These are phyloP conservation scores for Chrysolina oricalcia DNA, from an alignment of 2,888 invertebrate genomes.

Conservation along the genomic window DNA sequence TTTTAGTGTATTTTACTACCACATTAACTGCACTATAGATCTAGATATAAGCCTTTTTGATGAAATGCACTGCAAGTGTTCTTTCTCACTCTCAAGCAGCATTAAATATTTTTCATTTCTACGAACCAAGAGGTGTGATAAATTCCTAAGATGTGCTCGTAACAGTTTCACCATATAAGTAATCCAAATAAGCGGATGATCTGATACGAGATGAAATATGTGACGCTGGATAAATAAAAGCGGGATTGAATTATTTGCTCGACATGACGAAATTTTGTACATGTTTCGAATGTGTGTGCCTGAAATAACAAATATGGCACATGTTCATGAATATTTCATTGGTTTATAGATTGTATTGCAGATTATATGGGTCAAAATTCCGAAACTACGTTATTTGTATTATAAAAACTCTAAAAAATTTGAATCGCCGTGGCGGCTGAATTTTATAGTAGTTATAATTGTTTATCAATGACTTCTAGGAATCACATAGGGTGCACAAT, in stretches of 20 bases:
- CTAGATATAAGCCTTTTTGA: neutral
- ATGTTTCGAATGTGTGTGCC: constrained; percentile 9
- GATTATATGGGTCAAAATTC: too few species aligned
- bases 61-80: neutral
- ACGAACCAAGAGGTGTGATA: constrained; percentile 33
- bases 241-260: constrained; percentile 10
- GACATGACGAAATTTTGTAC: neutral
- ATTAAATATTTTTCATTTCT: constrained; percentile 22
- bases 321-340: neutral
- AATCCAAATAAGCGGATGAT: constrained; percentile 16
- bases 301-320: neutral
- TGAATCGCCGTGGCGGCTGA: too few species aligned
- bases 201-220: constrained; percentile 25
- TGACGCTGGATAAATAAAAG: constrained; percentile 20
- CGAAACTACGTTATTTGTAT: too few species aligned
- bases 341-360: neutral
- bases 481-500: too few species aligned
- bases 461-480: too few species aligned
- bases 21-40: constrained; percentile 13
- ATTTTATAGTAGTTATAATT: too few species aligned
- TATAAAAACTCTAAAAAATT: too few species aligned
- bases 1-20: too few species aligned
- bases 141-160: constrained; percentile 25
- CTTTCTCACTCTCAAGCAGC: neutral
- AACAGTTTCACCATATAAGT: constrained; percentile 30